Evolutionary conservation across 2,797 vertebrate genomes (phyloP).

Genomic region (Siniperca scherzeri): DNA sequence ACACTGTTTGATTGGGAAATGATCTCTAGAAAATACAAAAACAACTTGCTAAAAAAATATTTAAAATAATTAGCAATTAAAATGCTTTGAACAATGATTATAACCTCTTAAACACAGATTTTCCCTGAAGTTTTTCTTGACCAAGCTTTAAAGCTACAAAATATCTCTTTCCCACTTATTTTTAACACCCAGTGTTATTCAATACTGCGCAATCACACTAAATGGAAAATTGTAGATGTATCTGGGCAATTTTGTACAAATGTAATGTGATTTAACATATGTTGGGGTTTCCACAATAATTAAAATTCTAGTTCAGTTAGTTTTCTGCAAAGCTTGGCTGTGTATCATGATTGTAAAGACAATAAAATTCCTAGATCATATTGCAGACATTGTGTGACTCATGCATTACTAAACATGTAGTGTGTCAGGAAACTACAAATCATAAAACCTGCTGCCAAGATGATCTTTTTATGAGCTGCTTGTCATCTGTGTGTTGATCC

Average conservation of each 20-base stretch:
- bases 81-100: not conserved
- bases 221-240: not conserved
- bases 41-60: not conserved
- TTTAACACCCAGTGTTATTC: not conserved
- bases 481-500: not conserved
- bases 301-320: not conserved
- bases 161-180: not conserved
- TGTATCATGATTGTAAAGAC: not conserved
- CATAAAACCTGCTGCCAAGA: constrained; percentile 10
- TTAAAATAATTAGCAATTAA: not conserved
- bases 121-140: not conserved
- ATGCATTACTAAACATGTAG: not conserved
- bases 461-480: constrained; percentile 8
- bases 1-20: not conserved
- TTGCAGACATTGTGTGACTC: not conserved
- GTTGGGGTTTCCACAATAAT: not conserved
- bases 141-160: no score
- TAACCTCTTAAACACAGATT: not conserved
- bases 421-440: not conserved
- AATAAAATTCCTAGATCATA: not conserved
- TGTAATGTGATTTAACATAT: not conserved
- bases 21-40: not conserved
- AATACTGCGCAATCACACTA: not conserved
- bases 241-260: not conserved
- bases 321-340: not conserved